phyloP scores from a whole-genome alignment of 1,140 invertebrate genomes.

The roundworm (Caenorhabditis elegans) region WBcel235 BX284602.5:12796001-12796500 shows the following conservation, averaged over 20 bases:
- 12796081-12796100: constrained; percentile 79
- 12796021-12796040: constrained; percentile 64
- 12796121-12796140: constrained; percentile 89
- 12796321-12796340: constrained; percentile 99
- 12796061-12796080: constrained; percentile 77
- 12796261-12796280: background rate
- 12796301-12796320: constrained; percentile 87
- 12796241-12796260: constrained; percentile 77
- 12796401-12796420: constrained; percentile 10
- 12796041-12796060: constrained; percentile 71
- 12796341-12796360: too few relatives aligned
- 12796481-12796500: too few relatives aligned
- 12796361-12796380: too few relatives aligned
- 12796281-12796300: background rate
- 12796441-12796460: too few relatives aligned
- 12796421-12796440: too few relatives aligned
- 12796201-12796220: constrained; percentile 84
- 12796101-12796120: constrained; percentile 83
- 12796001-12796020: constrained; percentile 60
- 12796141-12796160: constrained; percentile 89
- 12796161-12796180: constrained; percentile 89
- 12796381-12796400: background rate
- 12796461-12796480: too few relatives aligned
- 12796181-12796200: constrained; percentile 75
- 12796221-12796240: constrained; percentile 94